Conservation (phyloP, 2,888 invertebrate genomes). For the Caenorhabditis auriculariae region DNA sequence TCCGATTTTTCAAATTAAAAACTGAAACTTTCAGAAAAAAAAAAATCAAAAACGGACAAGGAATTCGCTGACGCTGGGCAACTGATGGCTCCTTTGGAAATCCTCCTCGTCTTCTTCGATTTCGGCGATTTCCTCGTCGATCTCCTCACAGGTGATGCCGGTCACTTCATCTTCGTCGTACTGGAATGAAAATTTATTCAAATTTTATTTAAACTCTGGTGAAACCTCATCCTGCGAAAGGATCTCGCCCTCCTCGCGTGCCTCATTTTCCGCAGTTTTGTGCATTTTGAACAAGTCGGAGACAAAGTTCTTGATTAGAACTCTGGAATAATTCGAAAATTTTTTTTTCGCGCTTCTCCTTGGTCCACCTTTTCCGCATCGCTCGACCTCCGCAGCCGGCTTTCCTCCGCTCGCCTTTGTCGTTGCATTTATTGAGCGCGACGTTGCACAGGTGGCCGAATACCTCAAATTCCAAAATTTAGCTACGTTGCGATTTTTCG, state of each 20-base stretch:
- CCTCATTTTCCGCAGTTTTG: no score
- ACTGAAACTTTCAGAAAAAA: no score
- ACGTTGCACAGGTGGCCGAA: conserved; percentile 43
- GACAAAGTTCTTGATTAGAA: conserved; percentile 46
- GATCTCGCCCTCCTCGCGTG: conserved; percentile 8
- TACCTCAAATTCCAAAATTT: conserved; percentile 10
- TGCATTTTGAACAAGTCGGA: conserved; percentile 35
- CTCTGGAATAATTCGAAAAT: conserved; percentile 11
- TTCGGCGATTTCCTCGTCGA: background rate
- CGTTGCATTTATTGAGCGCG: conserved; percentile 47
- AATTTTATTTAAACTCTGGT: background rate
- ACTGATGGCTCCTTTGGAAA: no score
- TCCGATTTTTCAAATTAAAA: no score
- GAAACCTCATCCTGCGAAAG: conserved; percentile 11
- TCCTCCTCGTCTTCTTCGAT: conserved; percentile 21
- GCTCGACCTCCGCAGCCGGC: conserved; percentile 48
- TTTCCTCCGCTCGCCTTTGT: conserved; percentile 35
- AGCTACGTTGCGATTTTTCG: background rate
- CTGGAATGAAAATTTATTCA: background rate
- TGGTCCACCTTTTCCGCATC: conserved; percentile 38
- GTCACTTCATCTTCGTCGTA: background rate
- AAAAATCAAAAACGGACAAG: no score
- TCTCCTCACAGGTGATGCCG: no score
- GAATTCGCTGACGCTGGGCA: no score
- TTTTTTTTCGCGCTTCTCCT: background rate